Conservation (phyloP, 2,797 vertebrate species). For the Ateles fusciceps region DNA sequence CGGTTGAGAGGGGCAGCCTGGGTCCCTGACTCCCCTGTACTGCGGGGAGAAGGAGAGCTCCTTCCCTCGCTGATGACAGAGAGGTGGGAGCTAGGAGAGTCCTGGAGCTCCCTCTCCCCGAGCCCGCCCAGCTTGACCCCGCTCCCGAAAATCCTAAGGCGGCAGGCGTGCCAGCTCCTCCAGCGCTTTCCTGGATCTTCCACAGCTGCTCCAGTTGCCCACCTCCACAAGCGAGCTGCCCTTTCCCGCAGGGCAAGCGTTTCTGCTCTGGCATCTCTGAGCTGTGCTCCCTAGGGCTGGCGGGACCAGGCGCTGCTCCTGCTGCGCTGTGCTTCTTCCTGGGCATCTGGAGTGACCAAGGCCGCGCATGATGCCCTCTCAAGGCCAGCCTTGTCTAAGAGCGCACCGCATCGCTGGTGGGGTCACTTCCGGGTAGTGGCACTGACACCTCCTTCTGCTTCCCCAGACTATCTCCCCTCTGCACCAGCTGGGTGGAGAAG, state of each 20-base stretch:
- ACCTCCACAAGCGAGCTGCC: not conserved
- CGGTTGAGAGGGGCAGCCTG: accelerated
- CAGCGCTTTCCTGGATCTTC: not conserved
- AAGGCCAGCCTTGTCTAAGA: accelerated
- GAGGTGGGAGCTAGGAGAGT: not conserved
- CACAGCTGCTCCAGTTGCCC: not conserved
- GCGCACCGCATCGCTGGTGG: too few species aligned
- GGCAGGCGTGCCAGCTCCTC: accelerated
- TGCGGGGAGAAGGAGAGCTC: not conserved
- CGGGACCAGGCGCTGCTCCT: not conserved
- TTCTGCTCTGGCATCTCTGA: not conserved
- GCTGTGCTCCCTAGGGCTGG: not conserved
- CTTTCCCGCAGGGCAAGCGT: accelerated
- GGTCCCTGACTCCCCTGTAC: not conserved
- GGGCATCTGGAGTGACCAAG: not conserved
- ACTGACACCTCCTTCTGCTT: not conserved
- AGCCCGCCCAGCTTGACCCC: too few species aligned
- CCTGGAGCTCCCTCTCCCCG: not conserved
- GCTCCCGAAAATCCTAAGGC: not conserved
- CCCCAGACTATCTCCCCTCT: not conserved
- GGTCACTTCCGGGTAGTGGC: not conserved
- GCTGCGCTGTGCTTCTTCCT: not conserved
- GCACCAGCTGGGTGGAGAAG: too few species aligned
- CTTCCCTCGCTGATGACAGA: too few species aligned
- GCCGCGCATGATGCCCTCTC: accelerated